Evolutionary conservation across 2,888 invertebrate species (phyloP), one percentile per base, ranked within the genome.

Genomic region (Augiades crinisus): DNA sequence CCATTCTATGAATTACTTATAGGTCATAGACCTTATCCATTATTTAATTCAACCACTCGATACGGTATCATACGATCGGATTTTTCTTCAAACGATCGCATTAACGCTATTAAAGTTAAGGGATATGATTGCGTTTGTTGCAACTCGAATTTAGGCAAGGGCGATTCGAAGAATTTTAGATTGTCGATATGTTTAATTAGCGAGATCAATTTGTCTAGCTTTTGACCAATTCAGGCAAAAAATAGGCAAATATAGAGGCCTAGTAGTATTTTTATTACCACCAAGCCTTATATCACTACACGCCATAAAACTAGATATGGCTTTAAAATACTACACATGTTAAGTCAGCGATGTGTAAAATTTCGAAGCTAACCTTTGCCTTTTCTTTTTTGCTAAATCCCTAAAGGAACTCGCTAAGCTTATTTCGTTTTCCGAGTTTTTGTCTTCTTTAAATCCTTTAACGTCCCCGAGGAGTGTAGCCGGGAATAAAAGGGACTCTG

Each of bases 1-100:
- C 81, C 82, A 80, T 82, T 84, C 85, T 87, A 83, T 84, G 85
- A 86, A 87, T 88, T 86, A 83, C 86, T 86, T 81, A 86, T 75
- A 84, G 88, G 83, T 87, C 88, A 72, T 82, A 83, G 87, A 87
- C 86, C 88, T 75, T 70, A 74, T 73, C 70, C 72, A 82, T 80
- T 82, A 83, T 85, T 80, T 72, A 75, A 78, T 79, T 77, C 72
- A 65, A 65, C 66, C 67, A 67, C 67, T 70, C 67, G 64, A 67
- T 68, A 67, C 65, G 64, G 63, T 63, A 72, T 70, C 62, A 65
- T 62, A 64, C 12, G 64, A 69, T 70, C 65, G 57, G 61, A 65
- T 61, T 63, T 47, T 47, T 31, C 37, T 47, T 21, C 17, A 10
- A 40, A 21, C 14, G 31, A 31, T 37, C 21, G 10, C 14, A 31